Evolutionary conservation across 2,888 invertebrate species (phyloP), one percentile per base, ranked within the genome.

Genomic region (Epinotia bilunana): DNA sequence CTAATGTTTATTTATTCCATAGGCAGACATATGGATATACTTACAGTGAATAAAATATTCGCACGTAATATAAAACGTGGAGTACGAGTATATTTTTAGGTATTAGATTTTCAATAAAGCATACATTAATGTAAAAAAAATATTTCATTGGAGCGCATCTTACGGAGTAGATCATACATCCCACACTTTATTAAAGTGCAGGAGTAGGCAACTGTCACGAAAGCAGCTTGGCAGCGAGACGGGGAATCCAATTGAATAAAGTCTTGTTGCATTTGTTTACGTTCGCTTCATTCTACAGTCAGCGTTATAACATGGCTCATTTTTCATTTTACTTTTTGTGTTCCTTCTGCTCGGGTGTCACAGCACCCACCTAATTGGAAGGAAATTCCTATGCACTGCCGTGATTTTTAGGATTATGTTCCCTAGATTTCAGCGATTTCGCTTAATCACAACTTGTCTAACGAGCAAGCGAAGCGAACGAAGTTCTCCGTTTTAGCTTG

Each of bases 111-210:
- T 23, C 23, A 23, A 33, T 33, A 33, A 7, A 33, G 7, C 33
- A 33, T 7, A 33, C 33, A 33, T 33, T 33, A 33, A 33, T 33
- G 3, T 23, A 23, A 23, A 2, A 23, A 2, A 2, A 2, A 3
- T 33, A 33, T 33, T 33, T 33, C 33, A 33, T 33, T 33, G 33
- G 33, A 33, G 33, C 1, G 33, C 33, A 46, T 46, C 12, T 46
- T 13, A 12, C 13, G 3, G 46, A 46, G 46, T 13, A 43, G 12
- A 20, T 11, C 28, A 23, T 64, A 28, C 39, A 68, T n/a, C n/a
- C n/a, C n/a, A n/a, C n/a, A n/a, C n/a, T 70, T 73, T 61, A 69
- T 57, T 74, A 74, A 74, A 68, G 53, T 61, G 73, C 68, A 62
- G n/a, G 20, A 46, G 55, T 57, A 57, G 53, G 46, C 13, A 20